A percentile compares a stretch with the other conserved stretches of the same genome.
These are phyloP conservation scores for Temnopleurus reevesii DNA, from an alignment of 53 echinoderm and acorn worm genomes.

Conservation along the genomic window DNA sequence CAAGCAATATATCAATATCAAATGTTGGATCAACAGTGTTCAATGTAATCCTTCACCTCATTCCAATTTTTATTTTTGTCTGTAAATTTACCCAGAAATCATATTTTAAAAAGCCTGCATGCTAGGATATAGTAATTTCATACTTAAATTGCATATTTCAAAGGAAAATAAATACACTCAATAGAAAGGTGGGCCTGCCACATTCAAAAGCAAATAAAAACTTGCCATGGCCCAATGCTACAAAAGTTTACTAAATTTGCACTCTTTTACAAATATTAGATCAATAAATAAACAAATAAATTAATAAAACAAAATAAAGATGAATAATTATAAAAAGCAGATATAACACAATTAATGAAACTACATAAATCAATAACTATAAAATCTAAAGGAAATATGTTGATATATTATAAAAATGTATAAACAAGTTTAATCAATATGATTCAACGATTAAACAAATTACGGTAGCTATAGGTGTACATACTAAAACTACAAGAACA, in stretches of 20 bases:
- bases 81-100: too few species aligned
- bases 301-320: too few species aligned
- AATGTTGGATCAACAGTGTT: too few species aligned
- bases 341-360: too few species aligned
- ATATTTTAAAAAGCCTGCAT: too few species aligned
- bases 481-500: not conserved
- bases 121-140: too few species aligned
- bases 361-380: not conserved
- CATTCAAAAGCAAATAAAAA: too few species aligned
- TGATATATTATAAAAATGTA: not conserved
- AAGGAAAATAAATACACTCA: conserved; percentile 1
- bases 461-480: not conserved
- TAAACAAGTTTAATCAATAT: too few species aligned
- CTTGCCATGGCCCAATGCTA: not conserved
- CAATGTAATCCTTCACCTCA: too few species aligned
- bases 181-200: conserved; percentile 24
- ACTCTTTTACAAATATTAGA: not conserved
- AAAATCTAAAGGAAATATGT: not conserved
- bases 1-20: too few species aligned
- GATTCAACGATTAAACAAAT: not conserved
- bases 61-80: too few species aligned
- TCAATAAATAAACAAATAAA: not conserved
- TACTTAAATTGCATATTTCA: not conserved
- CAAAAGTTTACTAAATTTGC: not conserved
- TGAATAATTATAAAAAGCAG: not conserved